A percentile compares a stretch with the other conserved stretches of the same genome.
These are phyloP conservation scores for Bombus superbus DNA, from an alignment of 1,140 invertebrate genomes.

Conservation along the genomic window DNA sequence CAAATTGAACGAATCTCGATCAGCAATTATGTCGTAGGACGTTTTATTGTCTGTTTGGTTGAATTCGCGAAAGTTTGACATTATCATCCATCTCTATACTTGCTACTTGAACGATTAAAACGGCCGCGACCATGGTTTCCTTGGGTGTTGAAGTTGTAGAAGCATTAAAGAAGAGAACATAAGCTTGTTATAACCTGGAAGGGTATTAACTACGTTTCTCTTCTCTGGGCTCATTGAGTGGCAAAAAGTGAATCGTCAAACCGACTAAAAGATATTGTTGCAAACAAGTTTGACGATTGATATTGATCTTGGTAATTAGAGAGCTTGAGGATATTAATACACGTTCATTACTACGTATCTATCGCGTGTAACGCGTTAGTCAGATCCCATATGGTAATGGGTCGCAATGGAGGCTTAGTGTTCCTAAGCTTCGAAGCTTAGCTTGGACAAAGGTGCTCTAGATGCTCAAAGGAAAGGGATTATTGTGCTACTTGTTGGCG, in stretches of 20 bases:
- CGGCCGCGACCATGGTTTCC: background rate
- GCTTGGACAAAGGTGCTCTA: background rate
- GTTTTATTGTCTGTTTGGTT: background rate
- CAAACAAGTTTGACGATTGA: background rate
- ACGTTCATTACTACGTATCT: background rate
- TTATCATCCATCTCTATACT: background rate
- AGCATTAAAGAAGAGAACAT: no score
- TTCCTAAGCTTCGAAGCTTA: conserved; percentile 8
- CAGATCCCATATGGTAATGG: conserved; percentile 3
- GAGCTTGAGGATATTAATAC: background rate
- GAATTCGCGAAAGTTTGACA: background rate
- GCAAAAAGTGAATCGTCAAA: background rate
- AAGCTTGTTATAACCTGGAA: no score
- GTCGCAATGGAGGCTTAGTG: background rate
- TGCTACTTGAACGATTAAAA: background rate
- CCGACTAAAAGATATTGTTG: background rate
- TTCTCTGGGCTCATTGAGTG: no score
- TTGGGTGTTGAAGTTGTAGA: no score
- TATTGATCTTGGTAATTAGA: background rate
- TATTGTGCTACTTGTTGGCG: conserved; percentile 18
- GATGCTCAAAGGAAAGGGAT: conserved; percentile 8
- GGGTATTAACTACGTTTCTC: no score
- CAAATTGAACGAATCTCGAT: conserved; percentile 54
- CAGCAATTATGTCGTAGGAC: conserved; percentile 27
- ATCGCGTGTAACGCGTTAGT: background rate